A percentile compares a stretch with the other conserved stretches of the same genome.
These are phyloP conservation scores for Leptinotarsa undecemlineata DNA, from an alignment of 1,140 invertebrate genomes.

Conservation along the genomic window DNA sequence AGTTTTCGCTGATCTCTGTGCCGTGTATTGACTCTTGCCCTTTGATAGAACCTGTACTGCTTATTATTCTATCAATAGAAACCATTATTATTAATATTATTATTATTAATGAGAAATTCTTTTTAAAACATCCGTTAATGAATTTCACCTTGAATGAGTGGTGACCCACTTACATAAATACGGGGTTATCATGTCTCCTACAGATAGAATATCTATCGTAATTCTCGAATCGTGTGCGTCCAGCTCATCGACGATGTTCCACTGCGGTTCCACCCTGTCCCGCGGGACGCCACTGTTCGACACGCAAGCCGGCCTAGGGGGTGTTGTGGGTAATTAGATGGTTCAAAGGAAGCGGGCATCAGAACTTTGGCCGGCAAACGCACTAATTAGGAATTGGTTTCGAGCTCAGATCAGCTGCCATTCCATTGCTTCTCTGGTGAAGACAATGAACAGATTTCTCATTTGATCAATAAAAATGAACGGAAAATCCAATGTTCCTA, in stretches of 20 bases:
- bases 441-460: background rate
- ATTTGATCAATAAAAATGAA: background rate
- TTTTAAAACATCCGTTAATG: too few species aligned
- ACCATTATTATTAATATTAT: too few species aligned
- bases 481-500: too few species aligned
- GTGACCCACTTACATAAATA: too few species aligned
- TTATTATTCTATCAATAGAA: too few species aligned
- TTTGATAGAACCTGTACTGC: too few species aligned
- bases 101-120: too few species aligned
- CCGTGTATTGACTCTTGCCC: too few species aligned
- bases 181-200: too few species aligned
- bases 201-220: background rate
- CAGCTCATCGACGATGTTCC: background rate
- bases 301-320: background rate
- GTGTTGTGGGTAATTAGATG: constrained; percentile 3
- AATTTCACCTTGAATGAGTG: too few species aligned
- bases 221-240: background rate
- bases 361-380: background rate
- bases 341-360: constrained; percentile 7
- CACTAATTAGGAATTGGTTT: constrained; percentile 6
- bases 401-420: background rate
- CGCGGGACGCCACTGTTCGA: background rate
- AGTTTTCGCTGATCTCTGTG: too few species aligned
- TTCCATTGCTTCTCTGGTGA: background rate
- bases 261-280: background rate